Evolutionary conservation across 1,140 invertebrate species (phyloP).

Genomic region (Chrysomallon squamiferum): DNA sequence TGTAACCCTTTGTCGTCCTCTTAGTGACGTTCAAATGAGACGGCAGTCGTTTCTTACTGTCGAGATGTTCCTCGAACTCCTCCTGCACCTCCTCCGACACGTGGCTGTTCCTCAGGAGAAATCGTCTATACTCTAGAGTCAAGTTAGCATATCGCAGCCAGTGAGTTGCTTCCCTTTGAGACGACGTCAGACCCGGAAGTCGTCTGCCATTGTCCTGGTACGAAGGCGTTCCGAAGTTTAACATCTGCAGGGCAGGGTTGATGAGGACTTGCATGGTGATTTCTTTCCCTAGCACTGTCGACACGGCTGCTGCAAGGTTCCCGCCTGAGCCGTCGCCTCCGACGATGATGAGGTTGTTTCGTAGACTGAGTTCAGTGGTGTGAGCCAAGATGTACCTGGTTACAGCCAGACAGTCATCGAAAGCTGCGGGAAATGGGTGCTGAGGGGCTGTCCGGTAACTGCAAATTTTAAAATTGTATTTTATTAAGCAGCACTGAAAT

Average conservation of each 20-base stretch:
- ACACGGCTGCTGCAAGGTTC: constrained; percentile 53
- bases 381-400: constrained; percentile 41
- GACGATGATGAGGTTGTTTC: constrained; percentile 39
- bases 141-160: constrained; percentile 45
- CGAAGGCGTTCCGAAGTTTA: constrained; percentile 58
- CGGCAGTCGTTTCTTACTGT: constrained; percentile 37
- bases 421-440: constrained; percentile 47
- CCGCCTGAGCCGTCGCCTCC: constrained; percentile 58
- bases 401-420: constrained; percentile 50
- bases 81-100: constrained; percentile 24
- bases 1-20: constrained; percentile 15
- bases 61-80: constrained; percentile 19
- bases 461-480: constrained; percentile 17
- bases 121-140: constrained; percentile 12
- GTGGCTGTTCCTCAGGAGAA: constrained; percentile 41
- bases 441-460: constrained; percentile 56
- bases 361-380: constrained; percentile 29
- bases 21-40: constrained; percentile 28
- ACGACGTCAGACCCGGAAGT: constrained; percentile 42
- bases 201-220: constrained; percentile 38
- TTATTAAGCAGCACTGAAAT: too few species aligned
- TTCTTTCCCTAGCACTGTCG: constrained; percentile 31
- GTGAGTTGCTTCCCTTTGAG: constrained; percentile 32
- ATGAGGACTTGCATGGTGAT: constrained; percentile 44
- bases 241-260: constrained; percentile 51